A percentile compares a stretch with the other conserved stretches of the same genome.
Conservation (phyloP, 2,888 invertebrate species). For the Mythimna albipuncta region DNA sequence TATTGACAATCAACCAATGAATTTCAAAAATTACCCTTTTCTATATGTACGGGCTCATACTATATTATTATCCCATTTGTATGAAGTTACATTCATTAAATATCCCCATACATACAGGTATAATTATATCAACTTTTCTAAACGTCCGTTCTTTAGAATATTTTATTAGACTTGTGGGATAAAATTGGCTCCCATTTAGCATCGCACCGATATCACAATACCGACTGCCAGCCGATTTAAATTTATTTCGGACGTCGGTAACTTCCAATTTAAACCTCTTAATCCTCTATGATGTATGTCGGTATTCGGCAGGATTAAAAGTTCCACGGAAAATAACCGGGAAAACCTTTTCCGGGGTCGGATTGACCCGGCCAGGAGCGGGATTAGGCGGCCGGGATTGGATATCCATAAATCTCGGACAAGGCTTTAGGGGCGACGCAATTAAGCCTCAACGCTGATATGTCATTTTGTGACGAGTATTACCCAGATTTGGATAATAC, state of each 20-base stretch:
- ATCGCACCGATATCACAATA: conserved; percentile 90
- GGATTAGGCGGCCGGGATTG: conserved; percentile 90
- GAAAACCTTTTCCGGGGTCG: conserved; percentile 90
- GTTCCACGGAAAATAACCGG: conserved; percentile 91
- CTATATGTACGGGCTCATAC: conserved; percentile 13
- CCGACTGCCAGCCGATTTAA: conserved; percentile 90
- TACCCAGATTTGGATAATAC: conserved; percentile 72
- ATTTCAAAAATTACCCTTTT: conserved; percentile 20
- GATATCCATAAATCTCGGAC: conserved; percentile 89
- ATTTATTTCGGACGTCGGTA: conserved; percentile 91
- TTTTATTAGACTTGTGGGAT: conserved; percentile 80
- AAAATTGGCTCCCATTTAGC: conserved; percentile 89
- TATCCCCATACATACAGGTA: conserved; percentile 51
- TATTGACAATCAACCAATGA: not conserved
- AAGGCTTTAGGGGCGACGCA: conserved; percentile 88
- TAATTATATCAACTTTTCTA: conserved; percentile 72
- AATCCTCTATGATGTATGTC: conserved; percentile 91
- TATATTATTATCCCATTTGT: conserved; percentile 14
- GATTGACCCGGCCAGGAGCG: conserved; percentile 89
- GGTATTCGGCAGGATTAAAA: conserved; percentile 91
- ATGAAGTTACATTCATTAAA: conserved; percentile 57
- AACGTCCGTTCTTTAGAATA: conserved; percentile 78
- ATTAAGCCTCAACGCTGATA: conserved; percentile 88
- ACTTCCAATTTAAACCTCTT: conserved; percentile 91
- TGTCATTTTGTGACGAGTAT: conserved; percentile 87